Conservation (phyloP, 2,113 vertebrate species). For the Chloebia gouldiae region DNA sequence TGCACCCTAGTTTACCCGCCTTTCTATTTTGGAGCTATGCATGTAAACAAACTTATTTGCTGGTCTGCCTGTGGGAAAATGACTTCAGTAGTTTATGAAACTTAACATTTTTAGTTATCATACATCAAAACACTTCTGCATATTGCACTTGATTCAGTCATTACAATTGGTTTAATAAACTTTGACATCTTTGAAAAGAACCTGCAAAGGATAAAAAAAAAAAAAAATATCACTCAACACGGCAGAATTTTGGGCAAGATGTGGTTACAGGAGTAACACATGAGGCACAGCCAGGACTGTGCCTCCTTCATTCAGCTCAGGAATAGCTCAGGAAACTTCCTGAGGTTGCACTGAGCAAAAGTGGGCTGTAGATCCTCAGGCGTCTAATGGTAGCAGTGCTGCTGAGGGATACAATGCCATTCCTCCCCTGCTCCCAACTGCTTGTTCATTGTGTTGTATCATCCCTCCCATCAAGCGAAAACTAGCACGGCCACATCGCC, state of each 20-base stretch:
- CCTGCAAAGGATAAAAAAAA: not conserved
- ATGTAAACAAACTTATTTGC: not conserved
- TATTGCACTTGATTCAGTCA: not conserved
- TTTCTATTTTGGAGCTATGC: not conserved
- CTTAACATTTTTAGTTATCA: not conserved
- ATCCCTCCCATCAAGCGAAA: not conserved
- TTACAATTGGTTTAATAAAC: not conserved
- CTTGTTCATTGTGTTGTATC: not conserved
- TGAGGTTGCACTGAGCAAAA: not conserved
- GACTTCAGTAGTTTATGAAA: not conserved
- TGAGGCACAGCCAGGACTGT: rapidly evolving
- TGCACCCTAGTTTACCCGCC: not conserved
- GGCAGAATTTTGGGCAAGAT: not conserved
- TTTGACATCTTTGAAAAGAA: not conserved
- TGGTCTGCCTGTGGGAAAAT: not conserved
- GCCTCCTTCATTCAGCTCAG: not conserved
- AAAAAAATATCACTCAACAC: not conserved
- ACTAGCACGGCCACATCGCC: rapidly evolving
- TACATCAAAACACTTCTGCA: not conserved
- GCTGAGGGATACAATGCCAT: rapidly evolving
- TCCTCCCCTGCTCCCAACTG: not conserved
- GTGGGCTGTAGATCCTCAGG: not conserved
- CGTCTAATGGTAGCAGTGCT: rapidly evolving
- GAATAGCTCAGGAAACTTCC: not conserved
- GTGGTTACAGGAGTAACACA: not conserved